These are phyloP conservation scores for Paradisaea rubra DNA, from an alignment of 2,113 vertebrate species.

Conservation along the genomic window DNA sequence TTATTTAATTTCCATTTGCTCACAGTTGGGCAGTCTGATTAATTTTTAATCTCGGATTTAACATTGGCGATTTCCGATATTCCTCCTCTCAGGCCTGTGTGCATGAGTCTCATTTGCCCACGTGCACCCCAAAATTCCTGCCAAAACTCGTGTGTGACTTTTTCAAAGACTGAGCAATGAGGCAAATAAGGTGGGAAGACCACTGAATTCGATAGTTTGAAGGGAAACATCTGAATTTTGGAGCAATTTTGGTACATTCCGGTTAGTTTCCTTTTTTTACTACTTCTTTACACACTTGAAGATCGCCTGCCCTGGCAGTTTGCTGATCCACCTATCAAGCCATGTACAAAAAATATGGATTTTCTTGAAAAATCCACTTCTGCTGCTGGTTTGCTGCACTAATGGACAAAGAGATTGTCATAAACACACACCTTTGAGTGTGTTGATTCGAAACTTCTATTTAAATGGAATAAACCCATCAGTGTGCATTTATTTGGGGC, in stretches of 20 bases:
- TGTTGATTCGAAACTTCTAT: not conserved
- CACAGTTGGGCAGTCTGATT: not conserved
- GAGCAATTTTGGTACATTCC: not conserved
- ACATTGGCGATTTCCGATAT: not conserved
- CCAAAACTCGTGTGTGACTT: not conserved
- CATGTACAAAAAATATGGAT: fast-evolving
- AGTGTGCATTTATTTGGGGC: not conserved
- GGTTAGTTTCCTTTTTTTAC: not conserved
- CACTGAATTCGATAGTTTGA: not conserved
- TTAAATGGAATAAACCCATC: not conserved
- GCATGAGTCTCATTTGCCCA: not conserved
- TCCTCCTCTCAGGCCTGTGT: not conserved
- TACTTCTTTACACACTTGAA: not conserved
- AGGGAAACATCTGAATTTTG: not conserved
- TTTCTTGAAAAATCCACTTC: not conserved
- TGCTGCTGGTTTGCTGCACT: not conserved
- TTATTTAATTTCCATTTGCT: constrained; percentile 21
- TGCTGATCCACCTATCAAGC: not conserved
- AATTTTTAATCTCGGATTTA: constrained; percentile 10
- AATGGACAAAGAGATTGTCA: not conserved
- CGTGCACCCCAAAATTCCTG: not conserved
- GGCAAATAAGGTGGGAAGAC: not conserved
- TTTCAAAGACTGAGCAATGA: not conserved
- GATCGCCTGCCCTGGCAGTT: not conserved
- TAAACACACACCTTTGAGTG: not conserved